These are phyloP conservation scores for Sminthurinus aureus DNA, from an alignment of 2,888 invertebrate species.

Conservation along the genomic window DNA sequence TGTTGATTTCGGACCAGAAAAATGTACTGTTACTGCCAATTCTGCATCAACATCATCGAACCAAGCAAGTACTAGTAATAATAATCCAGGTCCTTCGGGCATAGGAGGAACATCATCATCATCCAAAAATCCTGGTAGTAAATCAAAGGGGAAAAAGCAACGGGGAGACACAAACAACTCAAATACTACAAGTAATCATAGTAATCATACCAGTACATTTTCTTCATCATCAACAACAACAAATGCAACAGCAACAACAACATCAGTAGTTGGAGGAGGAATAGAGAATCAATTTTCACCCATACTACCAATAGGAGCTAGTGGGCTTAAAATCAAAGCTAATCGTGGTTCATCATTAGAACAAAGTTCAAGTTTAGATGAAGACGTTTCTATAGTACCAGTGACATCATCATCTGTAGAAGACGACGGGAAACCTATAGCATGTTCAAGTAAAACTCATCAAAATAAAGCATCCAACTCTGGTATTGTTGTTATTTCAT, in stretches of 20 bases:
- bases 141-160: conserved; percentile 46
- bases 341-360: conserved; percentile 47
- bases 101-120: not conserved
- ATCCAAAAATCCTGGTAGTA: conserved; percentile 16
- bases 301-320: conserved; percentile 45
- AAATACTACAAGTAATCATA: not conserved
- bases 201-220: not conserved
- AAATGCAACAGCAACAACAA: not conserved
- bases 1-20: conserved; percentile 56
- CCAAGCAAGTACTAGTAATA: not conserved
- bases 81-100: not conserved
- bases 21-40: not conserved
- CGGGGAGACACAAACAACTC: not conserved
- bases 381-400: conserved; percentile 39
- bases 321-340: conserved; percentile 57
- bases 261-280: not conserved
- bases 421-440: not conserved
- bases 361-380: conserved; percentile 55
- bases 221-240: conserved; percentile 2
- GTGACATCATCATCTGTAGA: not conserved
- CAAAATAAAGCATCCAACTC: not conserved
- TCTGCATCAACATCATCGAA: not conserved
- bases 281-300: conserved; percentile 10
- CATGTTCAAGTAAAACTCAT: not conserved
- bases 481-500: not conserved